phyloP scores from a whole-genome alignment of 2,888 invertebrate species.

The Acanthoscelides obtectus region DNA sequence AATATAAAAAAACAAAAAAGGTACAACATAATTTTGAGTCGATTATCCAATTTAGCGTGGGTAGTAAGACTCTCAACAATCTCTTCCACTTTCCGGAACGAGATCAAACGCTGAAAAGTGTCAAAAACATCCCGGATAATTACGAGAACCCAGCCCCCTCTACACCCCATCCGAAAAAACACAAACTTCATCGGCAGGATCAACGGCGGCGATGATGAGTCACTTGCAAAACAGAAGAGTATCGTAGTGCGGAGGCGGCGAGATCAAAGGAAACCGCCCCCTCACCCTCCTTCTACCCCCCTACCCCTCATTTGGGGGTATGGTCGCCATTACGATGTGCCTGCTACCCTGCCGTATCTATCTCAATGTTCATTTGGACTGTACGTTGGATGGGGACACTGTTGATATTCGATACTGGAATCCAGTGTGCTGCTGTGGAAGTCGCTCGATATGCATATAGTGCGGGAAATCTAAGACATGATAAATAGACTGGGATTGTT shows the following conservation, averaged over 20 bases:
- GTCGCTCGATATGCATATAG: not conserved
- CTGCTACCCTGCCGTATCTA: too few relatives aligned
- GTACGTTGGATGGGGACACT: not conserved
- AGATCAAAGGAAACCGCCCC: constrained; percentile 61
- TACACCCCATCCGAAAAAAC: not conserved
- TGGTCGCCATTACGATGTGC: constrained; percentile 45
- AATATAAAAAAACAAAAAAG: too few relatives aligned
- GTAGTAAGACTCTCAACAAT: too few relatives aligned
- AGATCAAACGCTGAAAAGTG: not conserved
- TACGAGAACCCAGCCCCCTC: not conserved
- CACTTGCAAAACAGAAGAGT: constrained; percentile 48
- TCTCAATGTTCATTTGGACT: constrained; percentile 46
- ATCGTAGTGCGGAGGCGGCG: constrained; percentile 47
- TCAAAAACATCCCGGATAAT: not conserved
- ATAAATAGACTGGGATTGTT: too few relatives aligned
- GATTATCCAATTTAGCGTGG: not conserved
- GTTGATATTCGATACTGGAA: not conserved
- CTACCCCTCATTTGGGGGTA: constrained; percentile 33
- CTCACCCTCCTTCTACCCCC: constrained; percentile 39
- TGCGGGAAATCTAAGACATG: not conserved
- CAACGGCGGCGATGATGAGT: constrained; percentile 39
- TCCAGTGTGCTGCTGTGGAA: not conserved
- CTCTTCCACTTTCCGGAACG: not conserved
- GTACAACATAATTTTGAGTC: not conserved
- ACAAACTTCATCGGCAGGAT: not conserved